Base-by-base conservation (phyloP, 2,797 vertebrate species). In the Melanotaenia boesemani region DNA sequence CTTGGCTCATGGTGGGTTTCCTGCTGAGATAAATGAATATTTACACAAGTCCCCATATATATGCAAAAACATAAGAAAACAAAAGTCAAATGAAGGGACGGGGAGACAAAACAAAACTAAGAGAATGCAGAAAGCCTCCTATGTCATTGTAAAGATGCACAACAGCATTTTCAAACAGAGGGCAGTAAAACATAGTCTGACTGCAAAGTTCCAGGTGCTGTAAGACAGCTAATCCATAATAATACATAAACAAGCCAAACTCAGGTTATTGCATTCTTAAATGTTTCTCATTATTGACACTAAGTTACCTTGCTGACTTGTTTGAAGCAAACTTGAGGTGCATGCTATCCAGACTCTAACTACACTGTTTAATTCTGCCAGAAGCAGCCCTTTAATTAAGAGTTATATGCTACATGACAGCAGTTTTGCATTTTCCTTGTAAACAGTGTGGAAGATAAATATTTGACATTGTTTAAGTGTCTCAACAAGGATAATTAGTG, bases 11-110 rank as follows among this genome's bases (percentile, higher is more conserved):
- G 67, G 72, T 65, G 81, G 56, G 77, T 63, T 71, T 80, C 91
- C 87, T 70, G 79, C 84, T 77, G 86, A 70, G 84, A 37, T 84
- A 61, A 84, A 85, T 30, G 2, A 82, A 82, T 87, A 84, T 90
- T 88, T 89, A 84, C 83, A 76, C 73, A 79, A 58, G 59, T 20
- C 63, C 55, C 30, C 15, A 64, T 90, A 77, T 80, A 73, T 68
- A 87, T 86, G 85, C 80, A 70, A 85, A 89, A 84, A 76, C 26
- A 22, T 13, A 48, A 65, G 24, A 55, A 79, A 85, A 80, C 24
- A 70, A 59, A 72, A 52, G 46, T 34, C 15, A 22, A 74, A 81
- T 1, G n/a, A 68, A 60, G 44, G 37, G 44, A 11, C 2, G 16
- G 18, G 37, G 15, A 60, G 63, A 52, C 15, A 34, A 48, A 55